Evolutionary conservation across 2,888 invertebrate species (phyloP), one percentile per base, ranked within the genome.

Genomic region (Macaria notata): DNA sequence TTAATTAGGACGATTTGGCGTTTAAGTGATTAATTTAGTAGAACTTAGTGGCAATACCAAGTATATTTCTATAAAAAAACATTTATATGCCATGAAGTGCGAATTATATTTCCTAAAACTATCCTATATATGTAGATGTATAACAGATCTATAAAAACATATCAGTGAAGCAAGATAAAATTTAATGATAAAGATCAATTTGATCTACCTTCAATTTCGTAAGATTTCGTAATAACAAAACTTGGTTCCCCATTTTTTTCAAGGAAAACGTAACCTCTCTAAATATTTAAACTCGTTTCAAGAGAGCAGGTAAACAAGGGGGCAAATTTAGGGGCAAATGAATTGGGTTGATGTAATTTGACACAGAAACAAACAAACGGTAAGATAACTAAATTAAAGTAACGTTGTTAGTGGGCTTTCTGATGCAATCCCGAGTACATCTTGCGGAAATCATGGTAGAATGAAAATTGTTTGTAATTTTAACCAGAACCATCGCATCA

Each of bases 361-460:
- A 73, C 69, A 68, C 67, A 70, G 73, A 68, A 67, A 74, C 66
- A 72, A 69, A 59, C 51, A 49, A 48, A 52, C 47, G 51, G 64
- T 63, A 64, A 66, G 57, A 61, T 69, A 74, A 74, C 71, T 69
- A 71, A 68, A 73, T 74, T 73, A 74, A 72, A 73, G 64, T 69
- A 68, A 63, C 60, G 61, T 63, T 65, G 65, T 66, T 71, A 69
- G 68, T 71, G 64, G 70, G 70, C 72, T 71, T 66, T 67, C 65
- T 67, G 61, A 56, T 62, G 63, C 60, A 70, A 73, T 70, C 69
- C 69, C 66, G 62, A 53, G 45, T 61, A 50, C 30, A 44, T 50
- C 19, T 43, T 42, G 33, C 31, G 31, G 7, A 19, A n/a, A 41
- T 31, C 49, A 9, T 33, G 19, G 29, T 19, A n/a, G 5, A 4